Evolutionary conservation across 92 coral and sea anemone species (phyloP).

Genomic region (Pocillopora meandrina): DNA sequence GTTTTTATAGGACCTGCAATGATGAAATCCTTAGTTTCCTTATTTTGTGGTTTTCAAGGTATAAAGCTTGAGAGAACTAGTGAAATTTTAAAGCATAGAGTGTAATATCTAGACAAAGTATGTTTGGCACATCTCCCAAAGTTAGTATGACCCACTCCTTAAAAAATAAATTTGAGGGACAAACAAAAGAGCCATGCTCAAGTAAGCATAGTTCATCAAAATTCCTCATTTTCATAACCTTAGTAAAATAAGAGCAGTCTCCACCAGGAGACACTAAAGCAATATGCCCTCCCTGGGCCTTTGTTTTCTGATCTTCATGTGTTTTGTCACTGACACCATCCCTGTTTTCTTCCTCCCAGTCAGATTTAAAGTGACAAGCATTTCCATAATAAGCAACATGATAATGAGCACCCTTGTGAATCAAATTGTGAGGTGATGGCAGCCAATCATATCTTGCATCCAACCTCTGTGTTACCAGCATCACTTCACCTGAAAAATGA

Average conservation of each 20-base stretch:
- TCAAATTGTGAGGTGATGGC: conserved; percentile 75
- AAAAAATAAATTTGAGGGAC: too few relatives aligned
- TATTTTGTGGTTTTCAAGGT: too few relatives aligned
- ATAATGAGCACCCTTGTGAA: conserved; percentile 54
- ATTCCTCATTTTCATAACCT: conserved; percentile 49
- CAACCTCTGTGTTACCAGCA: conserved; percentile 76
- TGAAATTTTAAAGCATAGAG: too few relatives aligned
- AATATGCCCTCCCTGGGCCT: conserved; percentile 55
- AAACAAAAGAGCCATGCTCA: too few relatives aligned
- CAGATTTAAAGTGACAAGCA: conserved; percentile 53
- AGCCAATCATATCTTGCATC: conserved; percentile 99
- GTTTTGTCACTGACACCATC: neutral
- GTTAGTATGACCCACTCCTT: too few relatives aligned
- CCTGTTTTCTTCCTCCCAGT: neutral
- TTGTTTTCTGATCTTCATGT: conserved; percentile 42
- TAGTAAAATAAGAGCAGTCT: conserved; percentile 73
- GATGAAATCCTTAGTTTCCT: too few relatives aligned
- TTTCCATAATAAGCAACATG: conserved; percentile 65
- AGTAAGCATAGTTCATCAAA: too few relatives aligned
- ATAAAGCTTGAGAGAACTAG: too few relatives aligned
- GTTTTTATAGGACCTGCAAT: too few relatives aligned
- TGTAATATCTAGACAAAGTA: too few relatives aligned
- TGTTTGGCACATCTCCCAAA: too few relatives aligned
- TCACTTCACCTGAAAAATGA: conserved; percentile 67
- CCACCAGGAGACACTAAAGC: conserved; percentile 85